Conservation (phyloP, 2,797 vertebrate genomes). For the Bovichtus diacanthus region DNA sequence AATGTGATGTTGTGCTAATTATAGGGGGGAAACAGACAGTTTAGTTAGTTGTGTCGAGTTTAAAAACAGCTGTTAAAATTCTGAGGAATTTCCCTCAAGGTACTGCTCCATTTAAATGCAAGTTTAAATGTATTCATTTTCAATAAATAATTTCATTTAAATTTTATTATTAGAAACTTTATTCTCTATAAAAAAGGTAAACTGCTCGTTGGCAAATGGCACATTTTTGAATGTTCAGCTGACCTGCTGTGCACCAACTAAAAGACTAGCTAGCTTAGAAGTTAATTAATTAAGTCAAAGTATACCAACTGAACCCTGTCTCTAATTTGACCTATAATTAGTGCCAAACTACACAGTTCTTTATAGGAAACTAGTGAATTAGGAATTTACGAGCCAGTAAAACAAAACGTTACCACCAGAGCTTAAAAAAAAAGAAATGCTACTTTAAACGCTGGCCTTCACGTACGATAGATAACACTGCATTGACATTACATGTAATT, state of each 20-base stretch:
- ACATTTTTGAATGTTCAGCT: not conserved
- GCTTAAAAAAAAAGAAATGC: not conserved
- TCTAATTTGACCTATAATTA: conserved; percentile 50
- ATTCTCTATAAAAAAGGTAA: not conserved
- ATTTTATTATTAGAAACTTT: not conserved
- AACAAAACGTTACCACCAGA: conserved; percentile 38
- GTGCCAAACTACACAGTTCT: conserved; percentile 27
- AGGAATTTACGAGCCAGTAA: conserved; percentile 56
- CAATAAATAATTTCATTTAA: not conserved
- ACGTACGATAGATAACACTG: not conserved
- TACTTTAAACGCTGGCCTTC: not conserved
- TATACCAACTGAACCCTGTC: conserved; percentile 25
- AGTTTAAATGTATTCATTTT: not conserved
- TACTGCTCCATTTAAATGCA: not conserved
- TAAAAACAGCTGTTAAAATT: conserved; percentile 6
- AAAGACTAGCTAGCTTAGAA: conserved; percentile 11
- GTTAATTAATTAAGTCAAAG: conserved; percentile 37
- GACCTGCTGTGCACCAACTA: not conserved
- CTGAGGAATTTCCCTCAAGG: not conserved
- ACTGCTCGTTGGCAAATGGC: not conserved
- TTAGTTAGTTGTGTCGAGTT: not conserved
- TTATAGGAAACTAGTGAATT: conserved; percentile 41
- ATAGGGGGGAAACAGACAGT: not conserved
- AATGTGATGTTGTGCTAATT: not conserved
- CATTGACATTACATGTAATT: not conserved